Evolutionary conservation across 2,888 invertebrate genomes (phyloP).

Genomic region (Baronia brevicornis): DNA sequence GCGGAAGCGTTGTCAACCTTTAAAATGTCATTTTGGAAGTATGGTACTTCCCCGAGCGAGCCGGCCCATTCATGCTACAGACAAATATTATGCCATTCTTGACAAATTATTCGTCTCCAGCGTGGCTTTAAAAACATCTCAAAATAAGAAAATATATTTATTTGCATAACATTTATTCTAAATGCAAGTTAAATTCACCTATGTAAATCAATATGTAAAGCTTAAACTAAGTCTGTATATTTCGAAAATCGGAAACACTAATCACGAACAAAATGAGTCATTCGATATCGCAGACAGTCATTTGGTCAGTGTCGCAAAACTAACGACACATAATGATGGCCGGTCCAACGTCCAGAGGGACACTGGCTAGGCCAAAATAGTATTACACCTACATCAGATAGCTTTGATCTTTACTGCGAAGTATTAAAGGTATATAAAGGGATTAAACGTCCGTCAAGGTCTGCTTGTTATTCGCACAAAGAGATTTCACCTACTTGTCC

Average conservation of each 20-base stretch:
- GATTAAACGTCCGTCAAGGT: constrained; percentile 57
- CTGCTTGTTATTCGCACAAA: constrained; percentile 56
- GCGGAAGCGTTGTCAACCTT: too few species aligned
- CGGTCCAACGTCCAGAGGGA: constrained; percentile 52
- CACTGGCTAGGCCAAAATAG: constrained; percentile 28
- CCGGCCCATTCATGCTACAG: too few species aligned
- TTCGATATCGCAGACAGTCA: constrained; percentile 70
- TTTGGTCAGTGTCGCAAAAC: constrained; percentile 75
- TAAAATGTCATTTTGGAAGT: too few species aligned
- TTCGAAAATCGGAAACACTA: constrained; percentile 60
- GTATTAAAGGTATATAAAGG: constrained; percentile 22
- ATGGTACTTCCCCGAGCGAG: too few species aligned
- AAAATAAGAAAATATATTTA: too few species aligned
- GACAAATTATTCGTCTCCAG: too few species aligned
- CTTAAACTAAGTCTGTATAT: constrained; percentile 24
- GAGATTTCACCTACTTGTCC: constrained; percentile 50
- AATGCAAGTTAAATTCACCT: background rate
- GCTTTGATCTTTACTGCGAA: constrained; percentile 35
- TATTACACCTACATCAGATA: constrained; percentile 22
- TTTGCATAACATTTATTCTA: background rate
- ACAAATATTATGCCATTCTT: too few species aligned
- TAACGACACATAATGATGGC: constrained; percentile 74
- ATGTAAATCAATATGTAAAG: constrained; percentile 1
- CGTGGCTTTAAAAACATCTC: too few species aligned
- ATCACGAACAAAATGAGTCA: constrained; percentile 69